phyloP scores from a whole-genome alignment of 2,113 vertebrate genomes.

The Prochilodus magdalenae region DNA sequence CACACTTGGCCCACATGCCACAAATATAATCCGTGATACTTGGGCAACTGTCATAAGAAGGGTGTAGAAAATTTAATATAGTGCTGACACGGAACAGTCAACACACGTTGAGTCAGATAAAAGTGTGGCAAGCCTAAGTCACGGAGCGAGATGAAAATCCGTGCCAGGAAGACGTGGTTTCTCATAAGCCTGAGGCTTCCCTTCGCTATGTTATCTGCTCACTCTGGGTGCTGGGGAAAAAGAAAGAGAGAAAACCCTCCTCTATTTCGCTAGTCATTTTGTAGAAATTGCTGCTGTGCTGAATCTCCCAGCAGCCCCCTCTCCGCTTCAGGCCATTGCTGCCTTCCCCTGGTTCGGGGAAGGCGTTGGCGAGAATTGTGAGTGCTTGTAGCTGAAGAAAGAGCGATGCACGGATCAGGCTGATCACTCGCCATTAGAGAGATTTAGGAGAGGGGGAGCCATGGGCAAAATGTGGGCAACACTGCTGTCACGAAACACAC shows the following conservation, averaged over 20 bases:
- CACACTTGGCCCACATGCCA: not conserved
- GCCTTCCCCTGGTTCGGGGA: not conserved
- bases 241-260: constrained; percentile 15
- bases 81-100: constrained; percentile 24
- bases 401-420: not conserved
- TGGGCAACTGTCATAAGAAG: not conserved
- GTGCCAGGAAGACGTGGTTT: constrained; percentile 15
- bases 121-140: constrained; percentile 32
- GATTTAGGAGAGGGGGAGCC: constrained; percentile 26
- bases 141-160: constrained; percentile 22
- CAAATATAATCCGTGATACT: constrained; percentile 2
- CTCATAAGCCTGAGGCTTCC: constrained; percentile 27
- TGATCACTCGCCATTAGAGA: constrained; percentile 32
- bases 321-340: constrained; percentile 33
- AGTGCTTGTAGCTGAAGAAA: not conserved
- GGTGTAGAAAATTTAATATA: constrained; percentile 1
- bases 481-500: constrained; percentile 57
- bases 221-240: not conserved
- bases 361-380: constrained; percentile 21
- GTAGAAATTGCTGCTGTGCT: constrained; percentile 17
- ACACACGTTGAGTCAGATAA: constrained; percentile 17
- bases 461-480: constrained; percentile 35
- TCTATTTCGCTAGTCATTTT: constrained; percentile 36
- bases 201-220: constrained; percentile 27
- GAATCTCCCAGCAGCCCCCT: constrained; percentile 37